Evolutionary conservation across 2,113 vertebrate species (phyloP).

Genomic region (Notothenia coriiceps): DNA sequence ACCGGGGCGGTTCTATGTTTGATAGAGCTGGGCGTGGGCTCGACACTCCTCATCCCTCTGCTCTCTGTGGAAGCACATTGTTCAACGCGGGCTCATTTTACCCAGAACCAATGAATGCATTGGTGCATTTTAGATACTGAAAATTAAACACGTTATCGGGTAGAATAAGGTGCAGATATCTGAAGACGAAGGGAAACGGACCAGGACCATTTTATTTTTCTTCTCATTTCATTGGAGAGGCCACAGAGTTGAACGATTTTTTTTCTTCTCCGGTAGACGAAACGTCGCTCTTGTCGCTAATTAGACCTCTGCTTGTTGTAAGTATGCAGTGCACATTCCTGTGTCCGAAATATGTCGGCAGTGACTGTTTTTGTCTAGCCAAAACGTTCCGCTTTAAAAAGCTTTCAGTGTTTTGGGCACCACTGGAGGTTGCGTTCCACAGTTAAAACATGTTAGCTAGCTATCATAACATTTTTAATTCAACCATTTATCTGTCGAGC

Average conservation of each 20-base stretch:
- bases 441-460: slow-evolving; percentile 63
- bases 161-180: slow-evolving; percentile 35
- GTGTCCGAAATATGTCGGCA: slow-evolving; percentile 43
- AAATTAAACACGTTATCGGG: slow-evolving; percentile 37
- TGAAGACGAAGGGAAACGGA: slow-evolving; percentile 43
- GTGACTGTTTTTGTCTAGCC: not conserved
- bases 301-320: slow-evolving; percentile 76
- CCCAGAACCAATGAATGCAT: slow-evolving; percentile 57
- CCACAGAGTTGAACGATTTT: slow-evolving; percentile 67
- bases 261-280: slow-evolving; percentile 53
- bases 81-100: slow-evolving; percentile 71
- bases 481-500: slow-evolving; percentile 14
- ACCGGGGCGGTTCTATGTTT: slow-evolving; percentile 77
- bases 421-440: slow-evolving; percentile 46
- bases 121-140: slow-evolving; percentile 46
- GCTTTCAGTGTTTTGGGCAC: slow-evolving; percentile 32
- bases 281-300: slow-evolving; percentile 67
- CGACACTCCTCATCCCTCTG: slow-evolving; percentile 59
- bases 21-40: slow-evolving; percentile 85
- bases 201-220: slow-evolving; percentile 47
- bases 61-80: slow-evolving; percentile 81
- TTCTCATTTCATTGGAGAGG: slow-evolving; percentile 35
- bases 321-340: slow-evolving; percentile 71
- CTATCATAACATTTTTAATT: slow-evolving; percentile 54
- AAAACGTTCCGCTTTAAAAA: not conserved